Evolutionary conservation across 2,113 vertebrate species (phyloP), one percentile per base, ranked within the genome.

Genomic region (Pipra filicauda): DNA sequence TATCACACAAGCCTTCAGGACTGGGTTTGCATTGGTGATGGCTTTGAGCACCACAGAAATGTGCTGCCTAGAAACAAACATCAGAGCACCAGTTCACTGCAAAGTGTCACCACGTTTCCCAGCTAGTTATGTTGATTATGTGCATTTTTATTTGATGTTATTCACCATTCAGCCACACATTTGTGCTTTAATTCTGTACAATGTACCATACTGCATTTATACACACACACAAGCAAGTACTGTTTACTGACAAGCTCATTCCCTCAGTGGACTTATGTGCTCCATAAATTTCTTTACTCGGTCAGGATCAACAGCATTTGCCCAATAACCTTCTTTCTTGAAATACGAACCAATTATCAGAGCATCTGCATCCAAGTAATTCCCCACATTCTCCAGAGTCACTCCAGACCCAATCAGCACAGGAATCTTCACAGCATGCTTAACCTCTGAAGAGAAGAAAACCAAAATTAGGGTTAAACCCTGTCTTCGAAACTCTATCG

Each of bases 291-390:
- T 97, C 89, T 96, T 97, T 30, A 99, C 98, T 65, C 84, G 62
- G 74, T 98, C 97, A 6, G 95, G 95, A 92, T 98, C 98, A 21
- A 97, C 93, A 17, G n/a, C 78, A 28, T 98, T 98, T 93, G 98
- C 98, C 99, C 99, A 99, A 85, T 98, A 95, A 44, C 99, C 98
- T 23, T 76, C 97, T 82, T 95, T 96, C 96, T 99, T 99, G 89
- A 99, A 99, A 94, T 99, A 97, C 0, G 98, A 99, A 65, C 99
- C 98, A 61, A 99, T 92, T 86, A 99, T 99, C 74, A 99, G 90
- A 23, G 97, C 95, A 17, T 95, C 94, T 93, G 98, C 97, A 70
- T 93, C 96, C 85, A 97, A 41, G 81, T 97, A 98, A 64, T 88
- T 86, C 17, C 96, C 97, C 39, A 98, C 79, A 7, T 99, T 99